phyloP scores from a whole-genome alignment of 53 echinoderm and acorn worm species.

The Apostichopus leukothele region DNA sequence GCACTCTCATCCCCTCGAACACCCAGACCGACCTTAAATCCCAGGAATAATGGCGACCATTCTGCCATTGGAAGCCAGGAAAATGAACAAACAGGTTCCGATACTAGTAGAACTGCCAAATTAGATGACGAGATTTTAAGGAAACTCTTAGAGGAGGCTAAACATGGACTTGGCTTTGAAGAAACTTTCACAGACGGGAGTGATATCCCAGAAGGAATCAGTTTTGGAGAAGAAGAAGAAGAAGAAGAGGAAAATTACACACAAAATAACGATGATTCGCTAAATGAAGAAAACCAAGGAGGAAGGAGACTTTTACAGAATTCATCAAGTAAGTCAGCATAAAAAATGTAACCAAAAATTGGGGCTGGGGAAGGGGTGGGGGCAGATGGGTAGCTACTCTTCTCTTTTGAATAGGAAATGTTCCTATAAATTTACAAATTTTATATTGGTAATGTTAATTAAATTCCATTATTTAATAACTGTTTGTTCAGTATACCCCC shows the following conservation, averaged over 20 bases:
- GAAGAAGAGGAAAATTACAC: background rate
- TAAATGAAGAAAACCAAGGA: background rate
- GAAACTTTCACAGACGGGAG: background rate
- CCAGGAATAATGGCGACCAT: background rate
- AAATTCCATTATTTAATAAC: no score
- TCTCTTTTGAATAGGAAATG: no score
- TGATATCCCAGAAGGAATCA: background rate
- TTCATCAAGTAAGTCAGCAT: constrained; percentile 3
- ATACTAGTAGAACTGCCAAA: constrained; percentile 32
- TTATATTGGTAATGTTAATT: no score
- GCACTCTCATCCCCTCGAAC: constrained; percentile 75
- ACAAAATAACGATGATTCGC: background rate
- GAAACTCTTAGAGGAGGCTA: constrained; percentile 79
- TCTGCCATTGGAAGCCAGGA: background rate
- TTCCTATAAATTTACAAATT: no score
- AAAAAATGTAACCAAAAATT: background rate
- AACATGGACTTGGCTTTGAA: constrained; percentile 54
- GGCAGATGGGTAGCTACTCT: no score
- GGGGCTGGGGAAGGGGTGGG: no score
- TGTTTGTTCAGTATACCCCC: no score
- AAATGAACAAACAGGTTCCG: background rate
- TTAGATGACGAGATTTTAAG: constrained; percentile 70
- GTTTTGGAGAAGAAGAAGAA: background rate
- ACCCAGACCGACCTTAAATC: constrained; percentile 23
- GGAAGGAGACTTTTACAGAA: background rate